These are phyloP conservation scores for Diplogasteroides magnus DNA, from an alignment of 1,140 invertebrate species.

Conservation along the genomic window DNA sequence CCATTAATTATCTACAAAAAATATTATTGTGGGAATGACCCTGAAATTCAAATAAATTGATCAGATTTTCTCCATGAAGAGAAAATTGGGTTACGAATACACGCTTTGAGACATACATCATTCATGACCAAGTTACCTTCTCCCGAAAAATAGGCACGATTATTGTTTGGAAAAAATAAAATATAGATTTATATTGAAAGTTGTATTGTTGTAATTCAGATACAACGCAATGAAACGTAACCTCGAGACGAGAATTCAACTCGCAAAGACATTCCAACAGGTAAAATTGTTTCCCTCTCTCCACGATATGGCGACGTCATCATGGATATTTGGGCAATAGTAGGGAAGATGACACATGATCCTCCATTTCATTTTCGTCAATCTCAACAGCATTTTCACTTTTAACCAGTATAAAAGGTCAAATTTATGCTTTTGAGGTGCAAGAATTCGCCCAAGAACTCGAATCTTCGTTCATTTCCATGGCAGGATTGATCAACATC, in stretches of 20 bases:
- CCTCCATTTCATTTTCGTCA: neutral
- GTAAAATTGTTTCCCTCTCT: conserved; percentile 17
- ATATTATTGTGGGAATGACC: too few species aligned
- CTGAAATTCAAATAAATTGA: too few species aligned
- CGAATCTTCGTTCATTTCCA: conserved; percentile 41
- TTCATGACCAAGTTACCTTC: conserved; percentile 24
- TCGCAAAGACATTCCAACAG: conserved; percentile 41
- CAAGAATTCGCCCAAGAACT: conserved; percentile 42
- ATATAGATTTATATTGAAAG: conserved; percentile 20
- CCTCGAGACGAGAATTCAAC: conserved; percentile 37
- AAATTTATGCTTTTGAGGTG: conserved; percentile 20
- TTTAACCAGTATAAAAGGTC: neutral
- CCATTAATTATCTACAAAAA: neutral
- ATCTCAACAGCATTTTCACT: neutral
- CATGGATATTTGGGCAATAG: neutral
- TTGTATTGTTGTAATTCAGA: conserved; percentile 17
- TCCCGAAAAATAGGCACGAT: conserved; percentile 14
- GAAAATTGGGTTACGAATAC: too few species aligned
- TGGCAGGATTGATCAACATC: conserved; percentile 29
- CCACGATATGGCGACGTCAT: conserved; percentile 10
- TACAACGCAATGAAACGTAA: conserved; percentile 37
- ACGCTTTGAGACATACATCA: neutral
- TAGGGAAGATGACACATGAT: neutral
- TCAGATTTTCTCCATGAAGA: too few species aligned
- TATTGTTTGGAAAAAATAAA: conserved; percentile 9